Conservation (phyloP, 92 coral and sea anemone genomes). For the Hydrozoanthus gracilis region DNA sequence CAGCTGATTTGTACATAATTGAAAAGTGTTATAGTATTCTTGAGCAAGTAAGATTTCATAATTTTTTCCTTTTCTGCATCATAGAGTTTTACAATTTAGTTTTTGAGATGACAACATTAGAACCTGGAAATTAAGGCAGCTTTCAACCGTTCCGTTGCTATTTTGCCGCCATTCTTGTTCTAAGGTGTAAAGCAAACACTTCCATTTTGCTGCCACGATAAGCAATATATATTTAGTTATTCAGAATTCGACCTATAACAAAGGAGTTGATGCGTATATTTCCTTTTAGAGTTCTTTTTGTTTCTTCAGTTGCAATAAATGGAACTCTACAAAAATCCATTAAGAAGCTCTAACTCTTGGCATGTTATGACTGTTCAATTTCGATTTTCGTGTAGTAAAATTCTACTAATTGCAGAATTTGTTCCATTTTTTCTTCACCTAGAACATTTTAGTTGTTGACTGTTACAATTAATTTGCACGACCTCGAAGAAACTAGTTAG, state of each 20-base stretch:
- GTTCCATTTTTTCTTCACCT: constrained; percentile 13
- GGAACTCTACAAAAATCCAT: not conserved
- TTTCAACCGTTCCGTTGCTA: not conserved
- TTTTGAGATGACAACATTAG: not conserved
- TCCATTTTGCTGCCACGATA: not conserved
- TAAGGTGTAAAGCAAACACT: not conserved
- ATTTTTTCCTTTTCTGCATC: too few species aligned
- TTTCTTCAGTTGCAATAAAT: not conserved
- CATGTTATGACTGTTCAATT: not conserved
- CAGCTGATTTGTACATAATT: not conserved
- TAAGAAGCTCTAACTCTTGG: not conserved
- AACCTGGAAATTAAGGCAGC: not conserved
- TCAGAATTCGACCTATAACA: not conserved
- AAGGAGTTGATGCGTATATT: not conserved
- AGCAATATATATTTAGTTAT: not conserved
- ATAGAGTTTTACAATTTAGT: too few species aligned
- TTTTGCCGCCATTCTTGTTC: not conserved
- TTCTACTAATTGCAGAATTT: constrained; percentile 1
- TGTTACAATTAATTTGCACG: not conserved
- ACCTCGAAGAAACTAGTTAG: not conserved
- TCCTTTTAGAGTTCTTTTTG: not conserved
- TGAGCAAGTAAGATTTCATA: not conserved
- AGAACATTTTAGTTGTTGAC: not conserved
- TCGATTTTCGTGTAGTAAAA: not conserved
- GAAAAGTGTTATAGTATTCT: not conserved